Evolutionary conservation across 2,113 vertebrate genomes (phyloP), one percentile per base, ranked within the genome.

Genomic region (Chauna torquata): DNA sequence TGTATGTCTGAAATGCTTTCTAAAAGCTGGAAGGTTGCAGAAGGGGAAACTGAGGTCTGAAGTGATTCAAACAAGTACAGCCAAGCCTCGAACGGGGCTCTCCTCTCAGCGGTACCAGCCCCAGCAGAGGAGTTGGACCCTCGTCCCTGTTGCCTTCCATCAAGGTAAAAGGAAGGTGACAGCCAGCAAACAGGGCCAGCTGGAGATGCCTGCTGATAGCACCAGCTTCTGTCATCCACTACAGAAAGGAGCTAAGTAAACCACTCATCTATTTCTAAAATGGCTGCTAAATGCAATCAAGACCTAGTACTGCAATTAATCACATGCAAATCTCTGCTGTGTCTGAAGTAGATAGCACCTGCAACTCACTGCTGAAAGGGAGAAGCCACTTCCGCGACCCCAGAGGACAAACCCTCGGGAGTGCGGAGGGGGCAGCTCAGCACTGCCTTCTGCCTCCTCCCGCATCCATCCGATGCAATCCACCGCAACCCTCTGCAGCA

Each of bases 241-340:
- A 24, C 32, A 76, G 70, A 87, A 71, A 9, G 23, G 88, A 92
- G 75, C 52, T 55, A 50, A 93, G 75, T 42, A 88, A 95, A 90
- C 71, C 82, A 65, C 58, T 65, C n/a, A 9, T 5, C 65, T 57
- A 30, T 40, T 85, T 61, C 74, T 64, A 54, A 87, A 54, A 32
- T 16, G 23, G 36, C 86, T 92, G 72, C 72, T 89, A 85, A 91
- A 76, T 57, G 81, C 89, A 95, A 79, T 68, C 84, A 92, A 36
- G 80, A 65, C 54, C 40, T 54, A 32, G 25, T 19, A 54, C 28
- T 79, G 59, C 44, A 71, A 61, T 66, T 78, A 88, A 86, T 16
- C 36, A 49, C 17, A 36, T 79, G 25, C 61, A 65, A 50, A 79
- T 28, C n/a, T 65, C 68, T 38, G 55, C 65, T 62, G 47, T 65